Percentiles rank a stretch among this genome's conserved stretches.
Conservation (phyloP, 2,113 vertebrate species). For the Heptranchias perlo region DNA sequence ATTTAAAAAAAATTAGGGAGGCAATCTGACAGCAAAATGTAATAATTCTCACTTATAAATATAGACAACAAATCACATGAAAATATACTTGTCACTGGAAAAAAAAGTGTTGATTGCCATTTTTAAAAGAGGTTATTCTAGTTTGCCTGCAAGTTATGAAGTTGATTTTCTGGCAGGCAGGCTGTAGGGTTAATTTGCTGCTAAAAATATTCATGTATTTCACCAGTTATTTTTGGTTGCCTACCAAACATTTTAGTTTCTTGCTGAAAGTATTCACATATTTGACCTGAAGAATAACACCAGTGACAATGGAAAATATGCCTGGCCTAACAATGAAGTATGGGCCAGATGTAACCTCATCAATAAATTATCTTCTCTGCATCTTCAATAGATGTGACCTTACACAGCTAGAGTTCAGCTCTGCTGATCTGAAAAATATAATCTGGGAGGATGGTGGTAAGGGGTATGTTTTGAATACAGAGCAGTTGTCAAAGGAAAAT, state of each 20-base stretch:
- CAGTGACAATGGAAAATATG: no score
- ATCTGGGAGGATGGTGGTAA: not conserved
- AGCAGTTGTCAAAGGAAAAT: slow-evolving; percentile 2
- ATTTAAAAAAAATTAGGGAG: not conserved
- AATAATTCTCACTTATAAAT: not conserved
- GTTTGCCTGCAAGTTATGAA: not conserved
- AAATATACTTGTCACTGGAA: not conserved
- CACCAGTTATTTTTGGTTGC: not conserved
- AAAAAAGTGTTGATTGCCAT: not conserved
- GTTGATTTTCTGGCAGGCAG: not conserved
- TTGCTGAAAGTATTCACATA: not conserved
- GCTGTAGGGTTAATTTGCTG: not conserved
- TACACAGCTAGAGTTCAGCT: not conserved
- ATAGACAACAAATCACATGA: not conserved
- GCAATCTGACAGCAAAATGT: not conserved
- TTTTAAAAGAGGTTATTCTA: not conserved
- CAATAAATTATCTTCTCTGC: not conserved
- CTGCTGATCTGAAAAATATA: not conserved
- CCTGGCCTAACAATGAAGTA: not conserved
- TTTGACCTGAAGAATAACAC: not conserved
- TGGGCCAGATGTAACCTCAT: not conserved
- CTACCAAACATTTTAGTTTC: not conserved
- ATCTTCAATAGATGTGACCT: not conserved
- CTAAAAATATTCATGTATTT: not conserved
- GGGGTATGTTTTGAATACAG: not conserved